These are phyloP conservation scores for Platycnemis pennipes DNA, from an alignment of 2,888 invertebrate species.

Conservation along the genomic window DNA sequence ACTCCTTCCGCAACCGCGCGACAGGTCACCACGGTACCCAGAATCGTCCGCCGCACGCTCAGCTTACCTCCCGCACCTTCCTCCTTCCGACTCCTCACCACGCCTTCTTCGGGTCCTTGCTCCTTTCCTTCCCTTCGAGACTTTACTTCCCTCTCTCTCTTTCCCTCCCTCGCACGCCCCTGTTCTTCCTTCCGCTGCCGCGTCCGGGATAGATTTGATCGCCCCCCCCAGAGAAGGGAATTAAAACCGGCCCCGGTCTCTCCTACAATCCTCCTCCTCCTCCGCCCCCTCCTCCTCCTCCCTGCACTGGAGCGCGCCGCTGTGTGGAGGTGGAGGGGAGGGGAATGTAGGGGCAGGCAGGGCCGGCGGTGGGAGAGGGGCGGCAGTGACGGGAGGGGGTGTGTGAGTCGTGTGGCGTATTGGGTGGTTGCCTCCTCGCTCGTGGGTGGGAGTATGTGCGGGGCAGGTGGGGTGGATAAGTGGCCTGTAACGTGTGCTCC, in stretches of 20 bases:
- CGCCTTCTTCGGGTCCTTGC: background rate
- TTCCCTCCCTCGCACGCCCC: background rate
- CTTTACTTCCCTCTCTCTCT: background rate
- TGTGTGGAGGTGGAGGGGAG: background rate
- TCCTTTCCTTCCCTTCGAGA: background rate
- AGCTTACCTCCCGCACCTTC: background rate
- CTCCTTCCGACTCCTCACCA: background rate
- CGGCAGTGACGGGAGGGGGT: background rate
- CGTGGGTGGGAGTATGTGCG: background rate
- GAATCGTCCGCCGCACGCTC: background rate
- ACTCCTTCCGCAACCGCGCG: background rate
- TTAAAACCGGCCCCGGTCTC: conserved; percentile 22
- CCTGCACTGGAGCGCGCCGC: background rate
- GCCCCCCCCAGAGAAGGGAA: conserved; percentile 42
- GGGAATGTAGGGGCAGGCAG: background rate
- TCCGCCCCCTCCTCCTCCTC: background rate
- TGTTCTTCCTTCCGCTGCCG: conserved; percentile 51
- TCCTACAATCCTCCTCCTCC: background rate
- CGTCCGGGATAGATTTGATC: conserved; percentile 67
- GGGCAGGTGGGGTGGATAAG: background rate
- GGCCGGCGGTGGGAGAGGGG: background rate
- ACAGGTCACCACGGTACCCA: background rate
- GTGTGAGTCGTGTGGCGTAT: background rate
- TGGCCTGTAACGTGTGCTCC: conserved; percentile 19
- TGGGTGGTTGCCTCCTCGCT: background rate